Base-by-base conservation (phyloP, 2,797 vertebrate species). In the Acridotheres tristis region DNA sequence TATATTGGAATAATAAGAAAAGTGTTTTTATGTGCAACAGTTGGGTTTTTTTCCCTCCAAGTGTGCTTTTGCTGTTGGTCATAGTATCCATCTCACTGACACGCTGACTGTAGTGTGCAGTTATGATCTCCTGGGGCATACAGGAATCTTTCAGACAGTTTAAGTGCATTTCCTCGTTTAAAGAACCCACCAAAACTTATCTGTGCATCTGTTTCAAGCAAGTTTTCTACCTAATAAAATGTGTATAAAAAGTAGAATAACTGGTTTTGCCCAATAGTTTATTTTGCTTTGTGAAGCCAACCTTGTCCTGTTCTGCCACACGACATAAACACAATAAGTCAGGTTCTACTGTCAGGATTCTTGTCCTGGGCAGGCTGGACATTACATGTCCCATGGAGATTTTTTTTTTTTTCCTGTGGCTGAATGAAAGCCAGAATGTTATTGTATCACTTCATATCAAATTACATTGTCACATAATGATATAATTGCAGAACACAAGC, bases 361-460 rank as follows among this genome's bases (percentile, higher is more conserved):
- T 59, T 90, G 92, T 78, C 22, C 34, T 78, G 57, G 36, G 6
- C 62, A 73, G 38, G 27, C 21, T 2, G 30, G 85, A 73, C 13
- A 1, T 85, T 67, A 4, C 8, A 22, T 29, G 8, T 84, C 87
- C 25, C 17, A 25, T 23, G 34, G n/a, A 27, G 45, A 9, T 36
- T 29, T 29, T 38, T 38, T 58, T 53, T 29, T 38, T 62, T 51
- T 36, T 81, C 8, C 7, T 62, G 32, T 72, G 82, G 43, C 62
- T 73, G 40, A 73, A 68, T 43, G 42, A 75, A 89, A 95, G 53
- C 61, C 80, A 62, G 54, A 57, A 63, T 88, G 53, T 69, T 90
- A 55, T 82, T 47, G 40, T 63, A 83, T 85, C 62, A 69, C 63
- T 95, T 95, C 93, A 90, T 92, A 94, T 85, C 57, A 81, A 75